Conservation (phyloP, 2,888 invertebrate species). For the Phasia obesa region DNA sequence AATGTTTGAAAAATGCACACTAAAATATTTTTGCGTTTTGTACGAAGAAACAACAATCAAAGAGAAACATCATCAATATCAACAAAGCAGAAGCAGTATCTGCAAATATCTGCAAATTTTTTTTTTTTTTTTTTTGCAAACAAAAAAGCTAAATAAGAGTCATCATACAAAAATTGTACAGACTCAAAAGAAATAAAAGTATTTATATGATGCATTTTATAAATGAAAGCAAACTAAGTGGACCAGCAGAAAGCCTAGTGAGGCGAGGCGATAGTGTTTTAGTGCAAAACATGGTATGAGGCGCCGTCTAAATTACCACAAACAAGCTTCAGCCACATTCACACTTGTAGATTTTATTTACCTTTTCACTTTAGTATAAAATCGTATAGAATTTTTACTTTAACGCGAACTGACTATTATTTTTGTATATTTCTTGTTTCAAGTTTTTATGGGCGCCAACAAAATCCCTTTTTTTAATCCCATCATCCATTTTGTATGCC, state of each 20-base stretch:
- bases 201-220: slow-evolving; percentile 29
- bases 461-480: slow-evolving; percentile 73
- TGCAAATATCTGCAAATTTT: slow-evolving; percentile 30
- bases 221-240: not conserved
- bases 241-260: slow-evolving; percentile 7
- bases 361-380: slow-evolving; percentile 11
- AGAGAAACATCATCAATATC: slow-evolving; percentile 53
- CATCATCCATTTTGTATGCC: slow-evolving; percentile 73
- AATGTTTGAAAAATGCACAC: slow-evolving; percentile 17
- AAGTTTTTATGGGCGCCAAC: slow-evolving; percentile 67
- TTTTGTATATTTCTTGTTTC: slow-evolving; percentile 37
- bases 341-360: slow-evolving; percentile 22
- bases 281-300: slow-evolving; percentile 77
- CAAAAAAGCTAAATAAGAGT: not conserved
- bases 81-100: slow-evolving; percentile 60
- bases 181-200: slow-evolving; percentile 5
- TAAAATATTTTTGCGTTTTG: slow-evolving; percentile 7
- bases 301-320: slow-evolving; percentile 81
- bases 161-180: slow-evolving; percentile 6
- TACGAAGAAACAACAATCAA: slow-evolving; percentile 53
- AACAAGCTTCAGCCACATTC: slow-evolving; percentile 54
- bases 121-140: slow-evolving; percentile 15
- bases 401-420: slow-evolving; percentile 15
- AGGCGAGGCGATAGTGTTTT: slow-evolving; percentile 48
- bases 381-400: slow-evolving; percentile 17